Base-by-base conservation (phyloP, 2,797 vertebrate species). In the Margarornis squamiger region DNA sequence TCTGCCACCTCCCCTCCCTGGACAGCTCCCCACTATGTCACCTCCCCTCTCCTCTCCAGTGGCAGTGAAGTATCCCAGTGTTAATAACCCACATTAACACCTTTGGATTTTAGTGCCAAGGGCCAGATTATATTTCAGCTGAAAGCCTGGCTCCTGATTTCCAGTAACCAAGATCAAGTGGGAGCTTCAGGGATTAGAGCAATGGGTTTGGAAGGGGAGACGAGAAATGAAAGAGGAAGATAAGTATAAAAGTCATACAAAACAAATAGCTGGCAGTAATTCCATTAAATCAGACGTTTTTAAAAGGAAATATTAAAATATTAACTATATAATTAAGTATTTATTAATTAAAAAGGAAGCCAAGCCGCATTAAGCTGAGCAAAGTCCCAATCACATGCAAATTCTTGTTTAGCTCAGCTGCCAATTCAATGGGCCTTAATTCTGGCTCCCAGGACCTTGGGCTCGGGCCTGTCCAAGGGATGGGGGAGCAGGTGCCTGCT, bases 251-350 rank as follows among this genome's bases (percentile, higher is more conserved):
- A 96, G 79, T 95, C 62, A 54, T 45, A 75, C 82, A 95, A 94
- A 97, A 96, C 92, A 97, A 97, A 97, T 95, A 96, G 82, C 96
- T 87, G 87, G 87, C 70, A 75, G 95, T 58, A 73, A 91, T 68
- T 55, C 87, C 85, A 86, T 92, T 92, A 94, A 92, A 93, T 88
- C 87, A 93, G 92, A 61, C 15, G 1, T 58, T 96, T 95, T 92
- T 92, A n/a, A 93, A 92, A 76, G 89, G 92, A 94, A 95, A 95
- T 93, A 94, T 93, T 96, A 83, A 96, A 96, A 96, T 95, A 96
- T 96, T 96, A 96, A 96, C 75, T 66, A 86, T 45, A 55, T 80
- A 96, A 95, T 96, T 93, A 95, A 96, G 89, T 95, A 96, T 95
- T 96, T 95, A 96, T 95, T 96, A 96, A 97, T 97, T 95, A 94